A percentile compares a stretch with the other conserved stretches of the same genome.
Conservation (phyloP, 2,113 vertebrate species). For the Cynoglossus semilaevis region DNA sequence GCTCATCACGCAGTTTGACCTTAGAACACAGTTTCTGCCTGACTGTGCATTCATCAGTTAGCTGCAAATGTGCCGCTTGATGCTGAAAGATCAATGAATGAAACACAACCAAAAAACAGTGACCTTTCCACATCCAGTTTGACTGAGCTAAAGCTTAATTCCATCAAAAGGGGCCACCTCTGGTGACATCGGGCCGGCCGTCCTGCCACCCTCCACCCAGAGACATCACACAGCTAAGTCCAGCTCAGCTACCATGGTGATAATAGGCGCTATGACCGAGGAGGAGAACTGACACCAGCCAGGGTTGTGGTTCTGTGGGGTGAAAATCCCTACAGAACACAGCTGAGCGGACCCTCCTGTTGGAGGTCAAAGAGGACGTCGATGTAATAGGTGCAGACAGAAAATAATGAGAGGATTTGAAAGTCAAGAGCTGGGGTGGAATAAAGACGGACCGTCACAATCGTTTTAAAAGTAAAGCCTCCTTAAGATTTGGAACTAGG, state of each 20-base stretch:
- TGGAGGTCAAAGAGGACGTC: background rate
- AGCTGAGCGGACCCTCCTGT: constrained; percentile 17
- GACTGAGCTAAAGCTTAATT: constrained; percentile 47
- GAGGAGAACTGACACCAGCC: constrained; percentile 35
- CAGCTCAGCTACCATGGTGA: constrained; percentile 62
- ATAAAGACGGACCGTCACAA: too few species aligned
- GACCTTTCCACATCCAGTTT: constrained; percentile 63
- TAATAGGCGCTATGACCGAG: constrained; percentile 31
- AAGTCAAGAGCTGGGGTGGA: too few species aligned
- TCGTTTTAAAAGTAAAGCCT: too few species aligned
- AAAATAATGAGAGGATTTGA: background rate
- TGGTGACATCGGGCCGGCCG: constrained; percentile 38
- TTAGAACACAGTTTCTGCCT: background rate
- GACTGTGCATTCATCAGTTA: constrained; percentile 1
- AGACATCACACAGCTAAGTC: constrained; percentile 32
- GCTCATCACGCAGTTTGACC: background rate
- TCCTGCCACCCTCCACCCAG: constrained; percentile 24
- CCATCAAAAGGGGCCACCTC: constrained; percentile 59
- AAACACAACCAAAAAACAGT: constrained; percentile 39
- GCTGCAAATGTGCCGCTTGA: constrained; percentile 19
- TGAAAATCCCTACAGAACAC: constrained; percentile 30
- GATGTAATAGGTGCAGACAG: background rate
- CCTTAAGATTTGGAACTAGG: too few species aligned
- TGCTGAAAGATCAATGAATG: constrained; percentile 27
- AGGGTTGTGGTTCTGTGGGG: constrained; percentile 22